phyloP scores from a whole-genome alignment of 2,888 invertebrate species.

The Hedya salicella region DNA sequence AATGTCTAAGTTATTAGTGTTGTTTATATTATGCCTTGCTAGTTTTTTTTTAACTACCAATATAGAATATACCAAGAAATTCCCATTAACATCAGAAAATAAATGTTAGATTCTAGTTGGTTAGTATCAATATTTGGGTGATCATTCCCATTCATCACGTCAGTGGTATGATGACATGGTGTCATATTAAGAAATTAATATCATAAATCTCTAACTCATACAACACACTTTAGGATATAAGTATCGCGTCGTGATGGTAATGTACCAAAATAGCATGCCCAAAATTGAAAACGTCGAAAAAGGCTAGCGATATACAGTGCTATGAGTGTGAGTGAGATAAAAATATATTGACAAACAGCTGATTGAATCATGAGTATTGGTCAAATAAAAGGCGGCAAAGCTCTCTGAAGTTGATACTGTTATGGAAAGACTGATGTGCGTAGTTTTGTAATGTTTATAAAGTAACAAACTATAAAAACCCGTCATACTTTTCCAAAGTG shows the following conservation, averaged over 20 bases:
- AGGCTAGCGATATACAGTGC: slow-evolving; percentile 63
- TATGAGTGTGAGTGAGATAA: slow-evolving; percentile 67
- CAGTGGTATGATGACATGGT: too few relatives aligned
- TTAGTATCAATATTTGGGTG: too few relatives aligned
- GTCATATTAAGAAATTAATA: slow-evolving; percentile 23
- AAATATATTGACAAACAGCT: slow-evolving; percentile 81
- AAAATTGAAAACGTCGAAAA: slow-evolving; percentile 77
- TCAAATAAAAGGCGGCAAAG: slow-evolving; percentile 40
- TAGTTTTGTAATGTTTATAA: slow-evolving; percentile 11
- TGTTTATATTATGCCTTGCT: too few relatives aligned
- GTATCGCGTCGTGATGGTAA: slow-evolving; percentile 82
- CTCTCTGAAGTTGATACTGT: slow-evolving; percentile 18
- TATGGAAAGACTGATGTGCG: slow-evolving; percentile 10
- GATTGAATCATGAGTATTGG: slow-evolving; percentile 59
- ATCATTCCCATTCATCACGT: too few relatives aligned
- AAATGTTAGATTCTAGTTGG: too few relatives aligned
- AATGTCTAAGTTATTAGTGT: too few relatives aligned
- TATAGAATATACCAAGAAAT: too few relatives aligned
- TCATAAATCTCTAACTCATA: slow-evolving; percentile 59
- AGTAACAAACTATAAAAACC: slow-evolving; percentile 59
- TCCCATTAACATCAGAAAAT: too few relatives aligned
- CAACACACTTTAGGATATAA: slow-evolving; percentile 75
- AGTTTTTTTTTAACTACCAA: too few relatives aligned
- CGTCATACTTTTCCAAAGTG: slow-evolving; percentile 52
- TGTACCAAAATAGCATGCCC: slow-evolving; percentile 84